A percentile compares a stretch with the other conserved stretches of the same genome.
phyloP scores from a whole-genome alignment of 2,113 vertebrate genomes.

The Psephotus haematonotus region DNA sequence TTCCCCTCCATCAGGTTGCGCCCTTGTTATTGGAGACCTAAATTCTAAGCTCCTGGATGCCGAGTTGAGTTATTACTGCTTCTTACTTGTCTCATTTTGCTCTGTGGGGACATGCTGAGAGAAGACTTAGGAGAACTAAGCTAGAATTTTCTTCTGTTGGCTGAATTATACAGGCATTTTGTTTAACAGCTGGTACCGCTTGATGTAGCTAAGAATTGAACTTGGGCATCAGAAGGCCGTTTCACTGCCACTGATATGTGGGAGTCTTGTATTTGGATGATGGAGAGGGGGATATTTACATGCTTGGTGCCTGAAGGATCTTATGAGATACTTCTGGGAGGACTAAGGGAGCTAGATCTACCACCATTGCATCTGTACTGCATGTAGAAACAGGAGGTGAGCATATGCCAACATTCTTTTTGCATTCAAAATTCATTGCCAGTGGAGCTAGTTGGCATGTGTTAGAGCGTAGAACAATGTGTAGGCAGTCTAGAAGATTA shows the following conservation, averaged over 20 bases:
- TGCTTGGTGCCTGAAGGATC: not conserved
- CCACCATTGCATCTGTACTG: not conserved
- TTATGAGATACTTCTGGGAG: not conserved
- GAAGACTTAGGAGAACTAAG: not conserved
- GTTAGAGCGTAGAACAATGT: not conserved
- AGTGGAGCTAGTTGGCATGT: not conserved
- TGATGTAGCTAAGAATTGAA: not conserved
- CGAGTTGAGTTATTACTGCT: not conserved
- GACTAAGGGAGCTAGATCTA: not conserved
- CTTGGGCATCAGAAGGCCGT: not conserved
- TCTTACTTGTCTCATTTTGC: not conserved
- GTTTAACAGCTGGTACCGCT: not conserved
- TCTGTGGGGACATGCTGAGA: not conserved
- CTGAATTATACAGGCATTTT: rapidly evolving
- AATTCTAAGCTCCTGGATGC: not conserved
- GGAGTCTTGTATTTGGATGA: not conserved
- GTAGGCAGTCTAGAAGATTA: conserved; percentile 39
- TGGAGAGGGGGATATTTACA: not conserved
- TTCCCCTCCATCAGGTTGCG: not conserved
- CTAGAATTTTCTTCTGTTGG: not conserved
- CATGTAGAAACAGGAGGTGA: not conserved
- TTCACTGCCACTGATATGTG: not conserved
- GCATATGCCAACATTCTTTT: not conserved
- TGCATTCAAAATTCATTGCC: not conserved
- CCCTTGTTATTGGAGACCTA: not conserved